phyloP scores from a whole-genome alignment of 2,113 vertebrate genomes.

The Perca fluviatilis region DNA sequence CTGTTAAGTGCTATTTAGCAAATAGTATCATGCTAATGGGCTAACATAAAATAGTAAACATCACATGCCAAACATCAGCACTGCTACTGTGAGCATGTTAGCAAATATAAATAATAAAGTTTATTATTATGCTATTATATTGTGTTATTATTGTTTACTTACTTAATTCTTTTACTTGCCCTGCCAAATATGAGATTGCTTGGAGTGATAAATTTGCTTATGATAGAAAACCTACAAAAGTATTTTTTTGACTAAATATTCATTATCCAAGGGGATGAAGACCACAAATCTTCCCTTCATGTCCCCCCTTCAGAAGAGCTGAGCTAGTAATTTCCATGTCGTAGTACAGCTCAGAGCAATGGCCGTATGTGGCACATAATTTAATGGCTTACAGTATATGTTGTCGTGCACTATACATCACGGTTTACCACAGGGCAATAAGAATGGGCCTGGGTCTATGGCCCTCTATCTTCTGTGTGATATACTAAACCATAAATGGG shows the following conservation, averaged over 20 bases:
- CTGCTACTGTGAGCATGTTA: neutral
- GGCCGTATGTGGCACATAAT: constrained; percentile 1
- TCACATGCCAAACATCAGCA: neutral
- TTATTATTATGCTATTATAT: neutral
- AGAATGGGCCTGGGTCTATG: constrained; percentile 28
- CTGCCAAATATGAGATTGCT: neutral
- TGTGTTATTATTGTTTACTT: neutral
- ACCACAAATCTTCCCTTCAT: neutral
- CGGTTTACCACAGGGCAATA: constrained; percentile 17
- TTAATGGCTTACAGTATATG: constrained; percentile 10
- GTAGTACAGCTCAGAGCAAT: constrained; percentile 5
- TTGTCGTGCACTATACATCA: constrained; percentile 41
- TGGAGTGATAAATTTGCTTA: neutral
- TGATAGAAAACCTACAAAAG: too few relatives aligned
- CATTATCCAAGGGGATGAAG: neutral
- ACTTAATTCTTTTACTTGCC: neutral
- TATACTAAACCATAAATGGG: constrained; percentile 54
- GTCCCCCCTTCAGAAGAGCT: neutral
- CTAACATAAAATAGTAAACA: neutral
- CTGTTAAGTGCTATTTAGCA: neutral
- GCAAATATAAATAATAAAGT: neutral
- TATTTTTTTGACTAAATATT: neutral
- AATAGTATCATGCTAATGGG: neutral
- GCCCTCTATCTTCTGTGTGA: constrained; percentile 36
- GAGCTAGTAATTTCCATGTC: neutral